Evolutionary conservation across 2,888 invertebrate genomes (phyloP).

Genomic region (Drosophila cyrtoloma): DNA sequence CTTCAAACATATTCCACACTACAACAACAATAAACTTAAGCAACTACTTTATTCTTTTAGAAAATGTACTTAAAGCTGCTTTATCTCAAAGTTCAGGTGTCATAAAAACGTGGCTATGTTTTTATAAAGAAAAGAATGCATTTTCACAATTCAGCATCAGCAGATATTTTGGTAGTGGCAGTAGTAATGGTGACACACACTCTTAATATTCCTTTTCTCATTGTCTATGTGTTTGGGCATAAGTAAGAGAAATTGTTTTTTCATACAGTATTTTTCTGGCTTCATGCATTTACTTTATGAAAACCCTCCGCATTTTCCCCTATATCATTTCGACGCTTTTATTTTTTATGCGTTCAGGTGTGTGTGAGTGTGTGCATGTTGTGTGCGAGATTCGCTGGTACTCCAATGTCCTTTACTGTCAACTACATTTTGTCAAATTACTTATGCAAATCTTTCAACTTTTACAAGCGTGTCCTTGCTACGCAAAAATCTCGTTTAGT

Average conservation of each 20-base stretch:
- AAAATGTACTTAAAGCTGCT: neutral
- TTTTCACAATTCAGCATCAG: slow-evolving; percentile 22
- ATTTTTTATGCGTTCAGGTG: slow-evolving; percentile 27
- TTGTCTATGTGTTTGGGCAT: slow-evolving; percentile 37
- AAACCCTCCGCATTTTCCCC: slow-evolving; percentile 35
- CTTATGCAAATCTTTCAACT: slow-evolving; percentile 82
- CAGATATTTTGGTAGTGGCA: neutral
- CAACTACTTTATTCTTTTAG: neutral
- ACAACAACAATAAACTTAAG: neutral
- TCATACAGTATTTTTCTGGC: slow-evolving; percentile 61
- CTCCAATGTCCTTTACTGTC: slow-evolving; percentile 75
- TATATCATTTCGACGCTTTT: slow-evolving; percentile 58
- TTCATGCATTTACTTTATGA: slow-evolving; percentile 53
- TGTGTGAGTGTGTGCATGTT: slow-evolving; percentile 37
- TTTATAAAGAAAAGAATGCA: slow-evolving; percentile 15
- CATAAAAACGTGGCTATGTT: neutral
- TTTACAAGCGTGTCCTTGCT: slow-evolving; percentile 75
- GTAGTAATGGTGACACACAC: slow-evolving; percentile 11
- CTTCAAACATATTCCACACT: neutral
- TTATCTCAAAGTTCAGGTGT: neutral
- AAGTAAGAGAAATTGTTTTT: slow-evolving; percentile 75
- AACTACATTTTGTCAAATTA: slow-evolving; percentile 83
- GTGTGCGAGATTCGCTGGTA: slow-evolving; percentile 51
- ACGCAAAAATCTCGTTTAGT: slow-evolving; percentile 75
- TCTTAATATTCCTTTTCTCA: slow-evolving; percentile 21